Conservation (phyloP, 2,888 invertebrate species). For the Amphiduros pacificus region DNA sequence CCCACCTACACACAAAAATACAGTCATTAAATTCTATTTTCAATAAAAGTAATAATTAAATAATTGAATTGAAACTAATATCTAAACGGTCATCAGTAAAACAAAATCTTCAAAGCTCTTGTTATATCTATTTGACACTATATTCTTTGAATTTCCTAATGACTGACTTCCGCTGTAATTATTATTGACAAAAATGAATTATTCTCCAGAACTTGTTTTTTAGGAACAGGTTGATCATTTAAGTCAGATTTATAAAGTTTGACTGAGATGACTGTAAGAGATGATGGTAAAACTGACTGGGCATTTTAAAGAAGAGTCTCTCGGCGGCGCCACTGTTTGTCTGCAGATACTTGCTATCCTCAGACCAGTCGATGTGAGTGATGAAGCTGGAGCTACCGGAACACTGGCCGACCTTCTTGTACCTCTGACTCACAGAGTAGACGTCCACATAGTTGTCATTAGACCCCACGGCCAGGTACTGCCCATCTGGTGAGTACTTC, state of each 20-base stretch:
- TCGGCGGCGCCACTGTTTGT: slow-evolving; percentile 60
- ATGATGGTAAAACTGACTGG: slow-evolving; percentile 40
- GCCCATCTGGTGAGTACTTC: slow-evolving; percentile 61
- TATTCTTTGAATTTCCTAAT: no score
- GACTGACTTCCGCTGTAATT: no score
- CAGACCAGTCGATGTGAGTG: slow-evolving; percentile 62
- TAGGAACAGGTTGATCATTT: no score
- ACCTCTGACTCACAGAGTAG: slow-evolving; percentile 54
- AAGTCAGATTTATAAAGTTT: background rate
- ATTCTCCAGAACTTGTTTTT: no score
- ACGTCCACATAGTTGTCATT: slow-evolving; percentile 61
- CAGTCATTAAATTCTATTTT: no score
- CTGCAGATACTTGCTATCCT: slow-evolving; percentile 57
- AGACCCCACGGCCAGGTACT: slow-evolving; percentile 59
- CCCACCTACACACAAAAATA: slow-evolving; percentile 56
- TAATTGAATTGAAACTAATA: background rate
- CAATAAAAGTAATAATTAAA: no score
- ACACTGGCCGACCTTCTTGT: slow-evolving; percentile 56
- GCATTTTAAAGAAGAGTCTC: slow-evolving; percentile 56
- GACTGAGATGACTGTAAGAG: no score
- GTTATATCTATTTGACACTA: no score
- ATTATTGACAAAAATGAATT: no score
- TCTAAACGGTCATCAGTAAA: no score
- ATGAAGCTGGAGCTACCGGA: slow-evolving; percentile 60
- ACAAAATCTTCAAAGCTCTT: no score